phyloP scores from a whole-genome alignment of 2,113 vertebrate genomes.

The Rousettus leschenaultii region DNA sequence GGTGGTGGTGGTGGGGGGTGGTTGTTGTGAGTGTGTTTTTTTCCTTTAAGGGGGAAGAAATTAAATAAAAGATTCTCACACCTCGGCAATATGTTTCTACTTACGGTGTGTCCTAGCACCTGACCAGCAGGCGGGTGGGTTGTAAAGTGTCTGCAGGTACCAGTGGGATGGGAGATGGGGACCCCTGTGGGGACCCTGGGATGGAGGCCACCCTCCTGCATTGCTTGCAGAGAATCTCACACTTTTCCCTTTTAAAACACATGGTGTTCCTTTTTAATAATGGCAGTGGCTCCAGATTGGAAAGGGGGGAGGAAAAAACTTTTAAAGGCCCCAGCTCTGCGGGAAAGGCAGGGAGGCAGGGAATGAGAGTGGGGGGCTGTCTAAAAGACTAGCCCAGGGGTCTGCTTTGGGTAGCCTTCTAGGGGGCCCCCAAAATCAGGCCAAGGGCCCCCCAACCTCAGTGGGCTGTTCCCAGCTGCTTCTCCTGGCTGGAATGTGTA shows the following conservation, averaged over 20 bases:
- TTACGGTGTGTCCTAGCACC: constrained; percentile 85
- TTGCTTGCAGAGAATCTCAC: constrained; percentile 80
- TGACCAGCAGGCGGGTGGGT: constrained; percentile 77
- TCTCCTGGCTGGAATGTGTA: background rate
- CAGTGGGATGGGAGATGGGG: background rate
- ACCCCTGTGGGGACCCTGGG: constrained; percentile 27
- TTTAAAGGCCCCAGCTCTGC: constrained; percentile 65
- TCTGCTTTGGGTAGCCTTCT: constrained; percentile 3
- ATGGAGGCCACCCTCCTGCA: constrained; percentile 57
- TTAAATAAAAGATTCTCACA: constrained; percentile 81
- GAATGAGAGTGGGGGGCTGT: background rate
- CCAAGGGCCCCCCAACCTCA: background rate
- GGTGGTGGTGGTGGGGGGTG: background rate
- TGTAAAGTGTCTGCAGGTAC: constrained; percentile 80
- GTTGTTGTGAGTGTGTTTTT: constrained; percentile 14
- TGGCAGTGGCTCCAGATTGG: constrained; percentile 43
- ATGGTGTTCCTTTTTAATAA: constrained; percentile 79
- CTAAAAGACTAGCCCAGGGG: background rate
- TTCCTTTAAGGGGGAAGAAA: constrained; percentile 65
- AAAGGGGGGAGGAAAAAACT: constrained; percentile 25
- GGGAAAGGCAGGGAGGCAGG: background rate
- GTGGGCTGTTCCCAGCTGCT: constrained; percentile 2
- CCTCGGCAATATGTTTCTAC: constrained; percentile 84
- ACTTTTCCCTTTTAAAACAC: constrained; percentile 87
- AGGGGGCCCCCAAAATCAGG: constrained; percentile 8